Base-by-base conservation (phyloP, 1,140 invertebrate species). In the Metopolophium dirhodum region DNA sequence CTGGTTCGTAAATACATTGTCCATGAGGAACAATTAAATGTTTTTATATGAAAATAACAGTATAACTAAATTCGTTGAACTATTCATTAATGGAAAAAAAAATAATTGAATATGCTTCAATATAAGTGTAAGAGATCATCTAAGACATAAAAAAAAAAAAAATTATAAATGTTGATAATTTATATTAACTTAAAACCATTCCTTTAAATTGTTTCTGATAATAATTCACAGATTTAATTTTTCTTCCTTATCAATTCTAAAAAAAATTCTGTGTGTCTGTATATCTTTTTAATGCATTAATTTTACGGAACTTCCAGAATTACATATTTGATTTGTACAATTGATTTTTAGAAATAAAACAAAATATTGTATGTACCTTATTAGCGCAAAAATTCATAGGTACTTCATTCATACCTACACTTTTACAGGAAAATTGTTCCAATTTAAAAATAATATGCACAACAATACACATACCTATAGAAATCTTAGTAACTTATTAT, bases 1-100 rank as follows among this genome's bases (percentile, higher is more conserved):
- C 98, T 90, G 98, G 98, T 95, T 96, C 94, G 94, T 94, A 93
- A 41, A 47, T 41, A 86, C 41, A 87, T 85, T 83, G 30, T n/a
- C 11, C 14, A 77, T 11, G 9, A 61, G 9, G 9, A 61, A 61
- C 57, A 61, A 61, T 2, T 61, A 2, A 14, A 18, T 18, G 49
- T 47, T 47, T 47, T 8, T 47, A 14, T 68, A 68, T 30, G 30
- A 61, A 61, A 61, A 45, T 45, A 4, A 47, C 45, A 86, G 1
- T 86, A 57, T 1, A 57, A 57, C 23, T 57, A 57, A 57, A 57
- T 23, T 26, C 23, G 0, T 18, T 77, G n/a, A 77, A 77, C 11
- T 77, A 18, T 11, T 77, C n/a, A 11, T n/a, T 30, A 77, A 14
- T 3, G 4, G 4, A n/a, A 11, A 77, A 18, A 7, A 77, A 77